These are phyloP conservation scores for Tragelaphus strepsiceros DNA, from an alignment of 2,113 vertebrate species.

Conservation along the genomic window DNA sequence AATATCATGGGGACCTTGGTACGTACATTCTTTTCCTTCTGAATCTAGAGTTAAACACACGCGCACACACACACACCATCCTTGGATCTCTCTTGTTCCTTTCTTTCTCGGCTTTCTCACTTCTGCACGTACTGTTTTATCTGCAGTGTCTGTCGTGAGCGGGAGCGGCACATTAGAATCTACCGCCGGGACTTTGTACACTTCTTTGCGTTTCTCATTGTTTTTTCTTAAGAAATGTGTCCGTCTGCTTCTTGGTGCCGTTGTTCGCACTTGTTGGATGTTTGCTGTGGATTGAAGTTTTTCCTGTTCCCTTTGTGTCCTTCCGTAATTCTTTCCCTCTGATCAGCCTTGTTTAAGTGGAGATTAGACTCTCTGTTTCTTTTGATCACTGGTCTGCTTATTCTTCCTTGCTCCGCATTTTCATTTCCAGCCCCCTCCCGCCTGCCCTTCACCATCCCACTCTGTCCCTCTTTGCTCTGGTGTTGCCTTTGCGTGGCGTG, in stretches of 20 bases:
- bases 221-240: not conserved
- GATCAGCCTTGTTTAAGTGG: not conserved
- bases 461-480: not conserved
- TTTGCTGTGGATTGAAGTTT: not conserved
- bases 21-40: not conserved
- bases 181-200: not conserved
- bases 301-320: not conserved
- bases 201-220: not conserved
- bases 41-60: not conserved
- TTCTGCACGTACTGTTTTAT: not conserved
- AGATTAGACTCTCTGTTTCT: not conserved
- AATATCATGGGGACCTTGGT: not conserved
- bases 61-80: too few species aligned
- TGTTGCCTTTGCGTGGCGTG: fast-evolving
- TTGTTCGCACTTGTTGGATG: not conserved
- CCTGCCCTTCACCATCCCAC: fast-evolving
- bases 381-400: not conserved
- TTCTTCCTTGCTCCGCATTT: not conserved
- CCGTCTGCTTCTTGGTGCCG: too few species aligned
- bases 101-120: not conserved
- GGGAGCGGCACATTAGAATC: not conserved
- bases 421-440: not conserved
- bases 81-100: not conserved
- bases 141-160: not conserved
- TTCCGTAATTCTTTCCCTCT: not conserved